Base-by-base conservation (phyloP, 92 coral and sea anemone genomes). In the Virgularia gustaviana region DNA sequence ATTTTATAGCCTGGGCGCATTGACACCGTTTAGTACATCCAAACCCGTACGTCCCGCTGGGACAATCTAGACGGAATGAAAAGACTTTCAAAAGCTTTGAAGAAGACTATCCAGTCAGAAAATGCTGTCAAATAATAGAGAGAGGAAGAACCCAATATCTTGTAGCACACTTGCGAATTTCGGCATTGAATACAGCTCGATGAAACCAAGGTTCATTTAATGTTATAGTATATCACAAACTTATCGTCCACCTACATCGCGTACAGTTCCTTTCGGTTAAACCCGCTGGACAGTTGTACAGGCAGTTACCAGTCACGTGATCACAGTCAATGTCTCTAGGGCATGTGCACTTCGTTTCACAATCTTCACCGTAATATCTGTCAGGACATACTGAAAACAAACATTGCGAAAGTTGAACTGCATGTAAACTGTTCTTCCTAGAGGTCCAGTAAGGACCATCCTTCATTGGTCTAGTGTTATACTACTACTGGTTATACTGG, bases 281-380 rank as follows among this genome's bases (percentile, higher is more conserved):
- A 6, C 83, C 83, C 20, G 83, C 66, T 12, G 78, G 72, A 49
- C 83, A 79, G 36, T 57, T 29, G 63, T 57, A 73, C 44, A 78
- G 75, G 51, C 88, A 83, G 65, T 23, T 65, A 33, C 88, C 88
- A 19, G 57, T 29, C 61, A 83, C 88, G 72, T 83, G 83, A 47
- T 83, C 70, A 55, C 83, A 79, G n/a, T 57, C n/a, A 68, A 71
- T 51, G 22, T 75, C 73, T 11, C 55, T 57, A 58, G 87, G 75
- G 57, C 96, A 89, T 39, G 74, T 56, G 52, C 96, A 89, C 36
- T 51, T 76, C 20, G 56, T 58, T 28, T 36, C 45, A 61, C 96
- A 89, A 36, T 71, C 77, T 6, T 64, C 25, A 0, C 87, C 87
- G 39, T 70, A 73, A 34, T 41, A 59, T 3, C 87, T 80, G 28